A percentile compares a stretch with the other conserved stretches of the same genome.
Conservation (phyloP, 2,797 vertebrate genomes). For the Triplophysa yarkandensis region DNA sequence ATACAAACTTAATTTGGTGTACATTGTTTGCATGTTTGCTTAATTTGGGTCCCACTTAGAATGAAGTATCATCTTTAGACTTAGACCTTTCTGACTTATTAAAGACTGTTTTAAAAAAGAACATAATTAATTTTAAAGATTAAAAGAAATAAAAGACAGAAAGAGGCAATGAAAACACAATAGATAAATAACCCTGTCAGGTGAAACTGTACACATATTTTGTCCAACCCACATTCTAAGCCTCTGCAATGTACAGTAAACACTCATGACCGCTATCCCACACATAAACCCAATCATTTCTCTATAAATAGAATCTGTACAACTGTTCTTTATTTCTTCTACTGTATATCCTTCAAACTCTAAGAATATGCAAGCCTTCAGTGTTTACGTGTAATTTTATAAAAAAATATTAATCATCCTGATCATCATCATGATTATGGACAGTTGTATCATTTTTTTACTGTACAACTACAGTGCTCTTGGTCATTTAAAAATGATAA, state of each 20-base stretch:
- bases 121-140: no score
- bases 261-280: neutral
- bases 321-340: neutral
- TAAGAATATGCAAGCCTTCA: neutral
- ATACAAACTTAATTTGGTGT: no score
- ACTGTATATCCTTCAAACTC: neutral
- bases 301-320: neutral
- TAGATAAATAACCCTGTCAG: conserved; percentile 12
- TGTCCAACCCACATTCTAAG: neutral
- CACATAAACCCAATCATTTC: neutral
- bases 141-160: neutral
- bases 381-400: no score
- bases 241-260: neutral
- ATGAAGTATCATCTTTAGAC: neutral
- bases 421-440: no score
- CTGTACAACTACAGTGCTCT: no score
- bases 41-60: conserved; percentile 7
- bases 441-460: no score
- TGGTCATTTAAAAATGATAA: no score
- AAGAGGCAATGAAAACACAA: neutral
- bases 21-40: neutral
- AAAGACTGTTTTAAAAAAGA: conserved; percentile 12
- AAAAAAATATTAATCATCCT: no score
- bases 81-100: neutral
- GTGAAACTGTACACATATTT: neutral